These are phyloP conservation scores for Doris montereyensis DNA, from an alignment of 2,888 invertebrate species.

Conservation along the genomic window DNA sequence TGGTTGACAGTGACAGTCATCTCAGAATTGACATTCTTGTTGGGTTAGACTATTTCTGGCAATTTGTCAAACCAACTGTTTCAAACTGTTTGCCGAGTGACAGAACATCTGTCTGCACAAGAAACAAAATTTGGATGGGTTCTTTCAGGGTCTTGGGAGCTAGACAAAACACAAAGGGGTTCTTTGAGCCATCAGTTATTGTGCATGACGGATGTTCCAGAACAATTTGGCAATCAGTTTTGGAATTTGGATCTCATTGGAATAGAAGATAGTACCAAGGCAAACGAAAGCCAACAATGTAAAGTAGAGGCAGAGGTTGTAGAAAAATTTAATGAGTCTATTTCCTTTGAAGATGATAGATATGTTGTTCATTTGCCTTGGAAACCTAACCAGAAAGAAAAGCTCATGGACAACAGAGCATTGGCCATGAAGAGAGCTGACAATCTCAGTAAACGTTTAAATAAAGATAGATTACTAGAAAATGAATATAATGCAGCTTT, in stretches of 20 bases:
- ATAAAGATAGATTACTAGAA: background rate
- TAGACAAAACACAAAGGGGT: background rate
- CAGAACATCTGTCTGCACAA: background rate
- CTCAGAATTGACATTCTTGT: background rate
- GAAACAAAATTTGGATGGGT: conserved; percentile 15
- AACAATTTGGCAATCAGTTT: background rate
- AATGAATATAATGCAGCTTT: conserved; percentile 1
- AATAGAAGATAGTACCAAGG: background rate
- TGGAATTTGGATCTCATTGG: conserved; percentile 2
- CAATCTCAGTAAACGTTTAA: background rate
- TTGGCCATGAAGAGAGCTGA: background rate
- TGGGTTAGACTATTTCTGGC: background rate
- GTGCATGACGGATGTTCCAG: no score
- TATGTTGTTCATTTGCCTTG: background rate
- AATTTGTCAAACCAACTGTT: background rate
- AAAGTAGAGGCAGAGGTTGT: background rate
- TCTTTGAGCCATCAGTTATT: no score
- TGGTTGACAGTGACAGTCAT: no score
- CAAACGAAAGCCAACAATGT: background rate
- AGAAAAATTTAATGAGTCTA: background rate
- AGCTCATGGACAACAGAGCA: conserved; percentile 4
- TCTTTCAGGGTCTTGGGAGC: background rate
- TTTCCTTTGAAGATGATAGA: background rate
- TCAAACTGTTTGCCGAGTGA: no score
- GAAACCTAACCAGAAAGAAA: background rate